Conservation (phyloP, 2,113 vertebrate species). For the Pterocles orientalis region DNA sequence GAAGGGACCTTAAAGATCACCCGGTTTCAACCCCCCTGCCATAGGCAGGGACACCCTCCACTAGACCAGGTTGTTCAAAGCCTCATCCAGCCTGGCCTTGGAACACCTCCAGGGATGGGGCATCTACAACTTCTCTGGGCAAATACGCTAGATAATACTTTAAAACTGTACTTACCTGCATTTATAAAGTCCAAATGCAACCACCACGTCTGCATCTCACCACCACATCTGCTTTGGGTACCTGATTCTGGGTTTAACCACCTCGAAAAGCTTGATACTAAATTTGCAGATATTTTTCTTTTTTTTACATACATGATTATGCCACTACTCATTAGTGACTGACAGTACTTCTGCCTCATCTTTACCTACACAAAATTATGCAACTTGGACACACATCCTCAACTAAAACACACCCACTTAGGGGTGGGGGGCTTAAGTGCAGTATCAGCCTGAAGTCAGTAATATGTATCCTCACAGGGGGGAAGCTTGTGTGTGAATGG, state of each 20-base stretch:
- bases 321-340: neutral
- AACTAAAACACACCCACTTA: rapidly evolving
- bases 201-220: rapidly evolving
- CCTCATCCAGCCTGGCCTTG: too few species aligned
- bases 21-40: too few species aligned
- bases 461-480: rapidly evolving
- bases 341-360: neutral
- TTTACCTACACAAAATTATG: neutral
- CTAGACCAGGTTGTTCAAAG: too few species aligned
- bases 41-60: too few species aligned
- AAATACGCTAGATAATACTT: rapidly evolving
- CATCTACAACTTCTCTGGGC: too few species aligned
- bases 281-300: neutral
- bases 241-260: neutral
- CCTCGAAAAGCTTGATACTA: neutral
- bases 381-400: neutral
- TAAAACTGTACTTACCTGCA: neutral
- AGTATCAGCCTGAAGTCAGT: neutral
- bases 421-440: rapidly evolving
- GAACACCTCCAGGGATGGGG: too few species aligned
- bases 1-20: too few species aligned
- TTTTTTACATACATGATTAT: neutral
- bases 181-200: neutral
- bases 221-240: too few species aligned
- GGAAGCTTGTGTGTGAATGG: rapidly evolving